Percentiles rank a stretch among this genome's conserved stretches.
Evolutionary conservation across 1,140 invertebrate genomes (phyloP).

Genomic region (Sycobia sp.): DNA sequence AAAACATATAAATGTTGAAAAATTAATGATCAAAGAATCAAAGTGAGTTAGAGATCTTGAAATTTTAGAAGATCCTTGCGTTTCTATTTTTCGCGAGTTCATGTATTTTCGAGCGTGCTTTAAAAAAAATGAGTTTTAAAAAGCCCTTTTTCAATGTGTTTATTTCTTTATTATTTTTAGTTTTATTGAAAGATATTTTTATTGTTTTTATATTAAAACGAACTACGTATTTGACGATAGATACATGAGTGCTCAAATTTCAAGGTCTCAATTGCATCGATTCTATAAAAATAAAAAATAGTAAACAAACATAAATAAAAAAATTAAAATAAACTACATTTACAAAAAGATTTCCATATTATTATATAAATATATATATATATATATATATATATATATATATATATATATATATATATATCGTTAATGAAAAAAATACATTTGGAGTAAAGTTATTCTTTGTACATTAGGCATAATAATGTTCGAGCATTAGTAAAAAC

Average conservation of each 20-base stretch:
- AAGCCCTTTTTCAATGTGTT: conserved; percentile 4
- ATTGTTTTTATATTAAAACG: conserved; percentile 31
- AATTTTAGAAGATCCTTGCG: conserved; percentile 16
- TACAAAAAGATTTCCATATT: conserved; percentile 27
- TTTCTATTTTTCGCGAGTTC: conserved; percentile 8
- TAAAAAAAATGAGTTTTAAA: conserved; percentile 25
- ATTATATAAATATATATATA: conserved; percentile 22
- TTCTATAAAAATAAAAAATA: conserved; percentile 22
- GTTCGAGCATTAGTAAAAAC: conserved; percentile 17
- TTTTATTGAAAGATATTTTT: conserved; percentile 31
- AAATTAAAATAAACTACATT: conserved; percentile 19
- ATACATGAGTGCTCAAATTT: conserved; percentile 29
- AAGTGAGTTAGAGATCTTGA: conserved; percentile 35
- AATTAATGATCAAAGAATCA: conserved; percentile 33
- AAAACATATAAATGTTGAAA: conserved; percentile 32
- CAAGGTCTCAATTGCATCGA: conserved; percentile 25
- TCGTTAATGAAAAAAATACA: conserved; percentile 17
- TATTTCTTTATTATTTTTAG: conserved; percentile 18
- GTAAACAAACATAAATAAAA: neutral
- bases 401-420: too few relatives aligned
- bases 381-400: too few relatives aligned
- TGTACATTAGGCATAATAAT: conserved; percentile 26
- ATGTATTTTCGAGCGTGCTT: conserved; percentile 18
- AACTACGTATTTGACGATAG: conserved; percentile 3
- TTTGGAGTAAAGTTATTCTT: conserved; percentile 12